These are phyloP conservation scores for Tachypleus tridentatus DNA, from an alignment of 1,140 invertebrate genomes.

Conservation along the genomic window DNA sequence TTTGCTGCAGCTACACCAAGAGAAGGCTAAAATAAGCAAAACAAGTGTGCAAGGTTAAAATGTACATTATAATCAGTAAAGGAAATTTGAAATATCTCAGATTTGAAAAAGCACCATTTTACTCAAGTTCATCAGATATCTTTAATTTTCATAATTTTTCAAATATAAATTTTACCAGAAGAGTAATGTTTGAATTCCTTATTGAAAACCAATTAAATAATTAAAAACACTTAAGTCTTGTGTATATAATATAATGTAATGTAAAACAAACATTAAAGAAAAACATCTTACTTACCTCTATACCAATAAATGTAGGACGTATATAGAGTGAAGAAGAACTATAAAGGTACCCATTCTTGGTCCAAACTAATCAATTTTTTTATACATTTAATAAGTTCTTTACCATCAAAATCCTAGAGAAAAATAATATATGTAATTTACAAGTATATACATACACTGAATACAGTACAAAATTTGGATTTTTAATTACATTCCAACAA, in stretches of 20 bases:
- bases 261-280: background rate
- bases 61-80: background rate
- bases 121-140: background rate
- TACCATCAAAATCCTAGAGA: slow-evolving; percentile 60
- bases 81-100: background rate
- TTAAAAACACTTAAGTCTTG: background rate
- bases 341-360: slow-evolving; percentile 94
- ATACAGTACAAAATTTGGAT: too few species aligned
- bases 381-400: slow-evolving; percentile 78
- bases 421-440: background rate
- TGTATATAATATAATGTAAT: too few species aligned
- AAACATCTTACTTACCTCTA: slow-evolving; percentile 68
- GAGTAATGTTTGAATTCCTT: slow-evolving; percentile 2
- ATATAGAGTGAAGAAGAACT: slow-evolving; percentile 75
- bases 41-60: background rate
- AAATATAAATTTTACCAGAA: slow-evolving; percentile 6
- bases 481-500: too few species aligned
- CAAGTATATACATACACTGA: too few species aligned
- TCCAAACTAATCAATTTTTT: slow-evolving; percentile 79
- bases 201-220: slow-evolving; percentile 1
- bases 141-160: background rate
- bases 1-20: slow-evolving; percentile 75
- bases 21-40: slow-evolving; percentile 51
- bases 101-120: background rate
- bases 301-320: slow-evolving; percentile 90